phyloP scores from a whole-genome alignment of 2,797 vertebrate species.

The Pseudopleuronectes americanus region DNA sequence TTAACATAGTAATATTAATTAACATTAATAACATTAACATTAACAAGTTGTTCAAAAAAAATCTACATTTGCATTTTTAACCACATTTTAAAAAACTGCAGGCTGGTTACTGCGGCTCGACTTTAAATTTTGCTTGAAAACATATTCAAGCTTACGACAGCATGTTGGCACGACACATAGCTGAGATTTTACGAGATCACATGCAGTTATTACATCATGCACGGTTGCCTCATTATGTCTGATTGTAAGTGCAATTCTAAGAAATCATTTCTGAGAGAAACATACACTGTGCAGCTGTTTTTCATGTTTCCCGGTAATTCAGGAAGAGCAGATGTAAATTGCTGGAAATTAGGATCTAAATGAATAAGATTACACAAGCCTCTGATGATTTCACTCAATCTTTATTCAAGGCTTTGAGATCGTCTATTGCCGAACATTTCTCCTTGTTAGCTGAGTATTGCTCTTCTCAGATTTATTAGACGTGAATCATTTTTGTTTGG shows the following conservation, averaged over 20 bases:
- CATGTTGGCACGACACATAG: too few species aligned
- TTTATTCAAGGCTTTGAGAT: constrained; percentile 50
- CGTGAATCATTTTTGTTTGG: constrained; percentile 44
- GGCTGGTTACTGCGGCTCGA: too few species aligned
- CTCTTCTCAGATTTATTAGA: constrained; percentile 38
- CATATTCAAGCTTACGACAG: too few species aligned
- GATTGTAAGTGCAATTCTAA: constrained; percentile 10
- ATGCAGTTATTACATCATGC: constrained; percentile 13
- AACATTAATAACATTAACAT: too few species aligned
- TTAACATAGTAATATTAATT: too few species aligned
- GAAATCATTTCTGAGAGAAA: constrained; percentile 14
- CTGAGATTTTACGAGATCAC: constrained; percentile 12
- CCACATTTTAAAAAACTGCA: too few species aligned
- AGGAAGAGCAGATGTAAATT: constrained; percentile 30
- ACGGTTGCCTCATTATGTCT: constrained; percentile 2
- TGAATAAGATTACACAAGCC: constrained; percentile 48
- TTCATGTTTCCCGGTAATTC: constrained; percentile 21
- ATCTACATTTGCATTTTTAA: too few species aligned
- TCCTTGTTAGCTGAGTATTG: constrained; percentile 44
- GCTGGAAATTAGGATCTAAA: constrained; percentile 33
- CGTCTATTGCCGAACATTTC: constrained; percentile 45
- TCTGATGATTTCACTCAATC: constrained; percentile 53
- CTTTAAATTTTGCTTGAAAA: too few species aligned
- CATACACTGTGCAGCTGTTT: constrained; percentile 1
- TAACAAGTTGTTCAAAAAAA: too few species aligned